These are phyloP conservation scores for Platycheirus albimanus DNA, from an alignment of 2,888 invertebrate genomes.

Conservation along the genomic window DNA sequence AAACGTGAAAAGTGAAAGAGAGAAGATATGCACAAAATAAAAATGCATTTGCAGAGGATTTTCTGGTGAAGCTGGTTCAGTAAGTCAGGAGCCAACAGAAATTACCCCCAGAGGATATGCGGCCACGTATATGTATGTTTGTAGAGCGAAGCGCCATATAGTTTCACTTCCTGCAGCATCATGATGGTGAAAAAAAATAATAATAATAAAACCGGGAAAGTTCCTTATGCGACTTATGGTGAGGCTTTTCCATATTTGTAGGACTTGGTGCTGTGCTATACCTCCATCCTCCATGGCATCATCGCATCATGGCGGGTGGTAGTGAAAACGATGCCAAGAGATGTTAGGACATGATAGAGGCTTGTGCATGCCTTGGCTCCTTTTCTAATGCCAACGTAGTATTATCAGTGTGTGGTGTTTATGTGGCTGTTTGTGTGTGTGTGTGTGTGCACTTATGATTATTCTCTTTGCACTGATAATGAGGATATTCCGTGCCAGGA, in stretches of 20 bases:
- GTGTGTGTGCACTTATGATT: conserved; percentile 24
- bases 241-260: conserved; percentile 27
- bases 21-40: no score
- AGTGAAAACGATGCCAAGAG: conserved; percentile 51
- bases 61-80: conserved; percentile 40
- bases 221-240: conserved; percentile 25
- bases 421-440: conserved; percentile 7
- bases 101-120: conserved; percentile 65
- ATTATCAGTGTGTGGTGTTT: no score
- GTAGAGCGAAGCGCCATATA: conserved; percentile 37
- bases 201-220: conserved; percentile 17
- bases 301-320: not conserved
- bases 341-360: conserved; percentile 53
- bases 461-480: conserved; percentile 60
- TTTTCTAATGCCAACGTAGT: conserved; percentile 49
- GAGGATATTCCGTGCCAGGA: conserved; percentile 37
- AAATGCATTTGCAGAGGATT: conserved; percentile 35
- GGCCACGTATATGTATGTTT: conserved; percentile 28
- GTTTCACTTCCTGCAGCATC: conserved; percentile 54
- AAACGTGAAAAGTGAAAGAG: conserved; percentile 68
- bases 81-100: conserved; percentile 58
- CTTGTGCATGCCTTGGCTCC: conserved; percentile 43
- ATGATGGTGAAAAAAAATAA: conserved; percentile 9
- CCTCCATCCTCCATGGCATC: conserved; percentile 11
- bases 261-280: no score